A percentile compares a stretch with the other conserved stretches of the same genome.
Conservation (phyloP, 2,888 invertebrate species). For the Sympetrum striolatum region DNA sequence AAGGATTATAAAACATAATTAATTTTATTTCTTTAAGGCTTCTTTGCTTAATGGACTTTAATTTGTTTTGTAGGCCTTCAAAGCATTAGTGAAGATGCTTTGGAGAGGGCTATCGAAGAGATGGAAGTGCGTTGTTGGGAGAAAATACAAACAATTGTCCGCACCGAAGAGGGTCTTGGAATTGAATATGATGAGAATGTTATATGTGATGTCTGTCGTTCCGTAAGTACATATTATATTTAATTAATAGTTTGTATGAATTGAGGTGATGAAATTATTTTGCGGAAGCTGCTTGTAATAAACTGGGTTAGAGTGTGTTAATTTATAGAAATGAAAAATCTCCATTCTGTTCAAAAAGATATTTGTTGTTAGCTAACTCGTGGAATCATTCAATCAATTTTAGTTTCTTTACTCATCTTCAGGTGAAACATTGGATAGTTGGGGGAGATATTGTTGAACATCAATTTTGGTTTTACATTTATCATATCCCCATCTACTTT, state of each 20-base stretch:
- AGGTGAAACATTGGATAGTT: no score
- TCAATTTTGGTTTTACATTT: no score
- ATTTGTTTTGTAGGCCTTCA: constrained; percentile 60
- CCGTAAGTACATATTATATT: constrained; percentile 64
- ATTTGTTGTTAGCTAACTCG: neutral
- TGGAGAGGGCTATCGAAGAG: constrained; percentile 91
- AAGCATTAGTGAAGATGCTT: constrained; percentile 82
- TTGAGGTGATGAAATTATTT: no score
- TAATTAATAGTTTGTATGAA: no score
- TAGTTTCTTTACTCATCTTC: no score
- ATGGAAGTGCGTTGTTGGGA: constrained; percentile 93
- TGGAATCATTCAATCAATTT: no score
- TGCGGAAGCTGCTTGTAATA: no score
- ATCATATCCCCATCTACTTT: no score
- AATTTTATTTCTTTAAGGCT: no score
- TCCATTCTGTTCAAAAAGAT: neutral
- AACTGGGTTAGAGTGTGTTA: neutral
- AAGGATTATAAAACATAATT: no score
- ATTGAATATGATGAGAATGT: constrained; percentile 99
- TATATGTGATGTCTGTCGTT: constrained; percentile 97
- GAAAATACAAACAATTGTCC: constrained; percentile 88
- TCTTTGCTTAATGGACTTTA: neutral
- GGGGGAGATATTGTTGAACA: no score
- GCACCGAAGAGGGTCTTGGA: constrained; percentile 90
- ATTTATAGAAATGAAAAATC: neutral